Evolutionary conservation across 2,888 invertebrate species (phyloP), one percentile per base, ranked within the genome.

Genomic region (Carabus problematicus): DNA sequence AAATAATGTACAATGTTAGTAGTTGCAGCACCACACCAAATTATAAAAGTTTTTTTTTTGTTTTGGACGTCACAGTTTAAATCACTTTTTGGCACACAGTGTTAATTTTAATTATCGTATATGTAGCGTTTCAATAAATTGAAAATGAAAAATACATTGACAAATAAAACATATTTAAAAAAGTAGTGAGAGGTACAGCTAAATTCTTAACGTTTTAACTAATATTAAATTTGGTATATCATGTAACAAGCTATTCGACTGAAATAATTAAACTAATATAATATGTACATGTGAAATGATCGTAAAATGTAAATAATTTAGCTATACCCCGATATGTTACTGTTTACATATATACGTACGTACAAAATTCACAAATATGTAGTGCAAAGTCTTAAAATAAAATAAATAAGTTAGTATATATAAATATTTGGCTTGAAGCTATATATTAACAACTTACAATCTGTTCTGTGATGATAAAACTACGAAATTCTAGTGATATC

Each of bases 11-110:
- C 67, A 76, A 71, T n/a, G 72, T 74, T 76, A 76, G n/a, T n/a
- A n/a, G 74, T 75, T 72, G 78, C 79, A 80, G 79, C 78, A 79
- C 79, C 79, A 79, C 79, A 81, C 79, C 79, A 77, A 78, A 76
- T 75, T 75, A 70, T 62, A 71, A 70, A 68, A 67, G 58, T 69
- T 72, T 69, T 63, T 70, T 54, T 55, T 73, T 72, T 73, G 69
- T 59, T 71, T 74, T 74, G 74, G 74, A 74, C 74, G 74, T 74
- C 74, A 74, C 74, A 72, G 70, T 40, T 55, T 69, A 40, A 52
- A 69, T 62, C 61, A 69, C 62, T 62, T 62, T 69, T 69, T 69
- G 69, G 69, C 69, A 69, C 69, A 69, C 69, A 69, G 69, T 62
- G 67, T 67, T 67, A 67, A 61, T 11, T 41, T 63, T 63, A 29